A percentile compares a stretch with the other conserved stretches of the same genome.
phyloP scores from a whole-genome alignment of 2,888 invertebrate species.

The Hyles lineata region DNA sequence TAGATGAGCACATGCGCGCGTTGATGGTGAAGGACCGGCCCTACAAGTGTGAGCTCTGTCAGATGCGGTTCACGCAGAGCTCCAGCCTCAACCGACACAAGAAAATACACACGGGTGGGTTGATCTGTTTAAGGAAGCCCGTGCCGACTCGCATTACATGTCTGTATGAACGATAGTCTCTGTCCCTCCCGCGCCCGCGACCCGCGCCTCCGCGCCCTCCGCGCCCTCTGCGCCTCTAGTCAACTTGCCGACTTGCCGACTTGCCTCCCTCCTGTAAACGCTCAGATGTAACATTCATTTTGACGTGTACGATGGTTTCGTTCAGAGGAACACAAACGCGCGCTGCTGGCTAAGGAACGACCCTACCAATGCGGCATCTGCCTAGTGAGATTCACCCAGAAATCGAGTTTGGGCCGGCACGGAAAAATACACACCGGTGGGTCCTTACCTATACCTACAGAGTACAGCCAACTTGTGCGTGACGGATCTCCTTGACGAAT shows the following conservation, averaged over 20 bases:
- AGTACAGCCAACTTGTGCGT: constrained; percentile 65
- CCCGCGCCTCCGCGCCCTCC: constrained; percentile 1
- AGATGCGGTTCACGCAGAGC: constrained; percentile 89
- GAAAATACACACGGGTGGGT: constrained; percentile 88
- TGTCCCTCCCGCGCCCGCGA: not conserved
- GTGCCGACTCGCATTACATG: constrained; percentile 51
- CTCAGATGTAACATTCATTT: constrained; percentile 50
- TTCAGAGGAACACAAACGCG: constrained; percentile 80
- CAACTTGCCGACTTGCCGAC: constrained; percentile 24
- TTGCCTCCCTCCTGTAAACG: constrained; percentile 34
- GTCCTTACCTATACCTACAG: constrained; percentile 61
- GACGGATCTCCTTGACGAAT: constrained; percentile 72
- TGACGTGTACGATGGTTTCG: constrained; percentile 71
- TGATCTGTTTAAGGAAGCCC: constrained; percentile 60
- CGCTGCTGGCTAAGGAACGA: constrained; percentile 79
- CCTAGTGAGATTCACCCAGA: constrained; percentile 88
- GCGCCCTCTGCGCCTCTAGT: constrained; percentile 8
- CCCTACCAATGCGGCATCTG: constrained; percentile 88
- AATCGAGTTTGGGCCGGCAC: constrained; percentile 88
- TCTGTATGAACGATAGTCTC: constrained; percentile 30
- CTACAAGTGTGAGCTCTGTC: constrained; percentile 88
- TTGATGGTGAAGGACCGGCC: constrained; percentile 85
- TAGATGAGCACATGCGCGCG: constrained; percentile 84
- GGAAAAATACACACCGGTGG: constrained; percentile 87
- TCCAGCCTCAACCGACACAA: constrained; percentile 89